These are phyloP conservation scores for Parnassius orleans DNA, from an alignment of 2,888 invertebrate species.

Conservation along the genomic window DNA sequence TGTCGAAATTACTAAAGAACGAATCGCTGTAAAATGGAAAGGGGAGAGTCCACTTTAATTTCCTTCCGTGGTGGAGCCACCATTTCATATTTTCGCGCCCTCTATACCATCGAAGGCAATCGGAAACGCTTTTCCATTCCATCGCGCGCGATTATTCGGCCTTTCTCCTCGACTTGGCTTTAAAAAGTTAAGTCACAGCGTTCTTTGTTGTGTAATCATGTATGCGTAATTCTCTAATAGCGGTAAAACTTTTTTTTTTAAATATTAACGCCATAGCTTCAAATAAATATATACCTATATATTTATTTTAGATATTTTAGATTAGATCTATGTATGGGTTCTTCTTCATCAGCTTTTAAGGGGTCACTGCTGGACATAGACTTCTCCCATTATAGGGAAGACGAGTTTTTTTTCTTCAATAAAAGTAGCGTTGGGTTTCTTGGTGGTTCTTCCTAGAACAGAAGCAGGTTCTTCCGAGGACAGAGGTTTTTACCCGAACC, in stretches of 20 bases:
- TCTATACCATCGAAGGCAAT: slow-evolving; percentile 24
- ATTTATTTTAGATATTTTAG: too few relatives aligned
- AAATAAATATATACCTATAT: too few relatives aligned
- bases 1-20: too few relatives aligned
- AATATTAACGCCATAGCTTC: background rate
- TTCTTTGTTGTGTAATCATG: slow-evolving; percentile 37
- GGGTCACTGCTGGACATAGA: too few relatives aligned
- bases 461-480: too few relatives aligned
- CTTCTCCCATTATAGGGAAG: too few relatives aligned
- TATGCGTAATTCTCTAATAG: slow-evolving; percentile 41
- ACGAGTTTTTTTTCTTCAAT: too few relatives aligned
- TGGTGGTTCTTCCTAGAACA: too few relatives aligned
- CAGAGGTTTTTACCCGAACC: too few relatives aligned
- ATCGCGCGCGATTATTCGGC: slow-evolving; percentile 34
- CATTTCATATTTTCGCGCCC: slow-evolving; percentile 7
- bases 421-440: too few relatives aligned
- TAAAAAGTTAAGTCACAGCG: slow-evolving; percentile 32
- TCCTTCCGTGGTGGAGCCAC: background rate
- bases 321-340: background rate
- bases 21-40: too few relatives aligned
- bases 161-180: slow-evolving; percentile 27
- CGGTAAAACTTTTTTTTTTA: background rate
- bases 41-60: background rate
- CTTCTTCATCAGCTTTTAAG: background rate
- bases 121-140: slow-evolving; percentile 39